phyloP scores from a whole-genome alignment of 2,113 vertebrate genomes.

The Dissostichus mawsoni region DNA sequence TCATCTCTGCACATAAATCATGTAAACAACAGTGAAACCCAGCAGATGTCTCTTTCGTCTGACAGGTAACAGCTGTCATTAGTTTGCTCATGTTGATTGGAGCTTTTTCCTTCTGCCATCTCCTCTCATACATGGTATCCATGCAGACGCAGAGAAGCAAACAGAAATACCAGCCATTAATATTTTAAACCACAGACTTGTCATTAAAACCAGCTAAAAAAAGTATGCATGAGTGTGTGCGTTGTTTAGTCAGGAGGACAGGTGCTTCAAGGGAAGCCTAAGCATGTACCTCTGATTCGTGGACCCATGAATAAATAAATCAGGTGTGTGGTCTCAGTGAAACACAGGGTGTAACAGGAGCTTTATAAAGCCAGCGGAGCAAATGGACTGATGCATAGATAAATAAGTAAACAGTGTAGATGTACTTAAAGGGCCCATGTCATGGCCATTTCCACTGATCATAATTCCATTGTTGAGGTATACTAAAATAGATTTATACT shows the following conservation, averaged over 20 bases:
- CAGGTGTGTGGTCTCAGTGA: slow-evolving; percentile 40
- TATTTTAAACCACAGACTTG: slow-evolving; percentile 54
- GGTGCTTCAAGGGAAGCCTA: slow-evolving; percentile 21
- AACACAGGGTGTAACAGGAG: slow-evolving; percentile 35
- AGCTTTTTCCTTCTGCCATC: slow-evolving; percentile 3
- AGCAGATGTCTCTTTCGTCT: slow-evolving; percentile 18
- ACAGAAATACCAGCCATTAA: slow-evolving; percentile 45
- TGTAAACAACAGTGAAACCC: slow-evolving; percentile 4
- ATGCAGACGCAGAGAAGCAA: slow-evolving; percentile 24
- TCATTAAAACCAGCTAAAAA: slow-evolving; percentile 38
- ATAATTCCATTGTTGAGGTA: no score
- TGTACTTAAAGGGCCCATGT: no score
- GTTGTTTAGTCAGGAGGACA: slow-evolving; percentile 2
- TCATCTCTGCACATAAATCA: neutral
- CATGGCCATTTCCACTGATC: no score
- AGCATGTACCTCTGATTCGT: slow-evolving; percentile 42
- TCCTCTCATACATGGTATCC: slow-evolving; percentile 22
- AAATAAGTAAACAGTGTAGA: slow-evolving; percentile 77
- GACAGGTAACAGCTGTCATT: slow-evolving; percentile 37
- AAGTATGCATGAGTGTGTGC: neutral
- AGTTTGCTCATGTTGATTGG: slow-evolving; percentile 29
- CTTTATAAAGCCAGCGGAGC: slow-evolving; percentile 48
- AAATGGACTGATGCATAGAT: slow-evolving; percentile 55
- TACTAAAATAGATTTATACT: no score
- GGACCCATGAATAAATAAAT: slow-evolving; percentile 74